A percentile compares a stretch with the other conserved stretches of the same genome.
phyloP scores from a whole-genome alignment of 2,888 invertebrate genomes.

The Drosophila antonietae region DNA sequence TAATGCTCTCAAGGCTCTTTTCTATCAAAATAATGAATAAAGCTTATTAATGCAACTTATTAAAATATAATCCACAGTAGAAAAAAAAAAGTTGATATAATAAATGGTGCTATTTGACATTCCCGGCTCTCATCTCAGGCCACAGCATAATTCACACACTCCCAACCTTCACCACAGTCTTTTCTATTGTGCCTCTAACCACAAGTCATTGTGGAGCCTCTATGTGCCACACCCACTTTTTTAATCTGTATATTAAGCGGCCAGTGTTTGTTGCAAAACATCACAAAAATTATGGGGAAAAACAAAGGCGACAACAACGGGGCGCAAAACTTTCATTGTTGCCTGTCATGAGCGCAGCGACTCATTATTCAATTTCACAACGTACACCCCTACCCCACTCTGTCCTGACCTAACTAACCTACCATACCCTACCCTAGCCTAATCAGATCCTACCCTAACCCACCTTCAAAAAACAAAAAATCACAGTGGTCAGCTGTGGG shows the following conservation, averaged over 20 bases:
- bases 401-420: not conserved
- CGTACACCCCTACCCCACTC: not conserved
- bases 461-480: constrained; percentile 40
- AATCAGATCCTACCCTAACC: not conserved
- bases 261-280: constrained; percentile 18
- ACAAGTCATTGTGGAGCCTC: constrained; percentile 29
- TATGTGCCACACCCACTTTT: constrained; percentile 32
- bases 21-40: not conserved
- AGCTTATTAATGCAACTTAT: not conserved
- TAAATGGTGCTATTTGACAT: constrained; percentile 13
- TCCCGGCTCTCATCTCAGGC: not conserved
- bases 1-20: not conserved
- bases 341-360: constrained; percentile 60
- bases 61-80: not conserved
- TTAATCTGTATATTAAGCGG: constrained; percentile 52
- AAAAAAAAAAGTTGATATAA: constrained; percentile 3
- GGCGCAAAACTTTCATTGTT: constrained; percentile 70
- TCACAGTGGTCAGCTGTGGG: constrained; percentile 62
- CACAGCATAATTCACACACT: constrained; percentile 19
- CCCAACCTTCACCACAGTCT: not conserved
- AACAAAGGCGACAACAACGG: constrained; percentile 51
- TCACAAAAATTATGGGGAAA: constrained; percentile 40
- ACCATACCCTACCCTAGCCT: not conserved
- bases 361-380: constrained; percentile 80
- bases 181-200: constrained; percentile 22